phyloP scores from a whole-genome alignment of 2,113 vertebrate species.

The Vidua chalybeata region DNA sequence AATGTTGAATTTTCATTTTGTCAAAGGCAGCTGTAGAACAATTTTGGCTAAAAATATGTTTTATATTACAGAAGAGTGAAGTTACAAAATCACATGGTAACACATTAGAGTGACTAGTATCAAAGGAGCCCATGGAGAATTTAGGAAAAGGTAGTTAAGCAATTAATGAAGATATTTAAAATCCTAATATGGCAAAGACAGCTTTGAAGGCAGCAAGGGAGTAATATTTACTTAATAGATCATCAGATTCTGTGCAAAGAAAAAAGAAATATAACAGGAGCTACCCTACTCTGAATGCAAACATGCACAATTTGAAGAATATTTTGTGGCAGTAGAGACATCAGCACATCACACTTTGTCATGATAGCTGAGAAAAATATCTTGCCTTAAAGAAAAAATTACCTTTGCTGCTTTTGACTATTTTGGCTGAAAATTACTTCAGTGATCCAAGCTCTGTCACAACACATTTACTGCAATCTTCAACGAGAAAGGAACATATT shows the following conservation, averaged over 20 bases:
- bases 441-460: conserved; percentile 44
- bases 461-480: conserved; percentile 36
- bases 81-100: conserved; percentile 70
- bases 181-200: conserved; percentile 70
- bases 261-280: conserved; percentile 59
- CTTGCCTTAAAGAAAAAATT: conserved; percentile 43
- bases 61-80: conserved; percentile 62
- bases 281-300: conserved; percentile 39
- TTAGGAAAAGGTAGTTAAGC: conserved; percentile 73
- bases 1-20: conserved; percentile 17
- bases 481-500: conserved; percentile 24
- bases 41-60: conserved; percentile 54
- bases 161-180: conserved; percentile 81
- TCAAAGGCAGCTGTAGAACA: conserved; percentile 42
- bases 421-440: conserved; percentile 49
- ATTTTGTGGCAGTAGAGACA: conserved; percentile 50
- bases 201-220: conserved; percentile 70
- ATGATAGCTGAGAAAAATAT: conserved; percentile 45
- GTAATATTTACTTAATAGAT: conserved; percentile 79
- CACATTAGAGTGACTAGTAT: conserved; percentile 67
- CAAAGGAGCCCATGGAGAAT: conserved; percentile 70
- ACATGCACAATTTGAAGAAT: conserved; percentile 30
- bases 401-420: conserved; percentile 15
- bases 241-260: conserved; percentile 62
- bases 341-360: conserved; percentile 8